Percentiles rank a stretch among this genome's conserved stretches.
phyloP scores from a whole-genome alignment of 2,113 vertebrate species.

The Neolamprologus hecqui region DNA sequence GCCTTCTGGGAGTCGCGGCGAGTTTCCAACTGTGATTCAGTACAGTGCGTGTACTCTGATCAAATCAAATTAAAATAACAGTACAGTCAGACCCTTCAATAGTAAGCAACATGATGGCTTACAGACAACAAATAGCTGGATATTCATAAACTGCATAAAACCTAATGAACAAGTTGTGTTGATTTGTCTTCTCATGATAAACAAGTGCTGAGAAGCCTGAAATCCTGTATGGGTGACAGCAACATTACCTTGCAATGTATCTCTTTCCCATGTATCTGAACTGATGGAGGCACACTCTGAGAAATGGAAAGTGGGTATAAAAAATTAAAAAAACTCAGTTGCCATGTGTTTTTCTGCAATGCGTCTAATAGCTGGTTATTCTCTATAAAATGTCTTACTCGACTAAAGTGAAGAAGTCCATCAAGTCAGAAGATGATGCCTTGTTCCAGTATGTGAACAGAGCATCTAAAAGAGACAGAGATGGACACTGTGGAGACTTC shows the following conservation, averaged over 20 bases:
- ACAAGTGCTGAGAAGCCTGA: not conserved
- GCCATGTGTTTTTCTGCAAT: not conserved
- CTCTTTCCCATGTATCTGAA: slow-evolving; percentile 98
- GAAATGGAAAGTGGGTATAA: not conserved
- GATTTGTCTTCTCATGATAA: not conserved
- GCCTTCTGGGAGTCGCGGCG: slow-evolving; percentile 71
- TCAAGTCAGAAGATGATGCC: slow-evolving; percentile 85
- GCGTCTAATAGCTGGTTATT: not conserved
- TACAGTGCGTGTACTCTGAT: not conserved
- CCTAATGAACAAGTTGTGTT: not conserved
- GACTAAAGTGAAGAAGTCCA: slow-evolving; percentile 96
- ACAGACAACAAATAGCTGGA: not conserved
- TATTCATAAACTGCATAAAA: not conserved
- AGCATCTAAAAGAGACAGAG: slow-evolving; percentile 76
- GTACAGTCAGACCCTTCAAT: not conserved
- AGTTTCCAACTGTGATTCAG: slow-evolving; percentile 12
- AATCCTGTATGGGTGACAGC: not conserved
- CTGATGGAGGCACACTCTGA: slow-evolving; percentile 94
- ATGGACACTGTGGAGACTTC: not conserved
- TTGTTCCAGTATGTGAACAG: slow-evolving; percentile 98
- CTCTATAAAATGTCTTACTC: slow-evolving; percentile 77
- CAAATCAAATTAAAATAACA: not conserved
- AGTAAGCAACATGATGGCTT: not conserved
- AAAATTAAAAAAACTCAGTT: not conserved
- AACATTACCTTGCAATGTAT: slow-evolving; percentile 94